Evolutionary conservation across 2,888 invertebrate genomes (phyloP), one percentile per base, ranked within the genome.

Genomic region (Tetragonula carbonaria): DNA sequence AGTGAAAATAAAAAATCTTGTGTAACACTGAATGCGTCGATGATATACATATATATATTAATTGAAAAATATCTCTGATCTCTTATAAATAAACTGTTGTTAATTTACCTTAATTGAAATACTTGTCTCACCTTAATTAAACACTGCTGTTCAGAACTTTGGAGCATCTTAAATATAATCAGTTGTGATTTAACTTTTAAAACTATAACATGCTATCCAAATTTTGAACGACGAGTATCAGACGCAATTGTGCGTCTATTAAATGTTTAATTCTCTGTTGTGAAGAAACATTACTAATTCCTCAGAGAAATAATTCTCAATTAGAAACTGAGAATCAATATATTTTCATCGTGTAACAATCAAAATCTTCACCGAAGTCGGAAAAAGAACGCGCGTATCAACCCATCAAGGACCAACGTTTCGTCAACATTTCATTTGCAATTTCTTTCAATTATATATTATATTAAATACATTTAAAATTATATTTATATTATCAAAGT

Each of bases 51-150:
- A 21, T 18, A 21, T 6, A 38, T 3, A 53, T 57, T 23, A 82
- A 82, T 82, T 33, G 72, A 80, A 71, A 16, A 50, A 70, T 63
- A 51, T 38, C 38, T 59, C 18, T 0, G 16, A 63, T 74, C 33
- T 55, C 45, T 57, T 74, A 62, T 53, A 62, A 75, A 75, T 82
- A 75, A 82, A 70, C 18, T 45, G 45, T 16, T 74, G 21, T 18
- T 53, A 21, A 28, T 16, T 28, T 62, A 18, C 28, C 33, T 16
- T 82, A 57, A 75, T 67, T 72, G 33, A 59, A 55, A 38, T 38
- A 38, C 8, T 38, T 8, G 38, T 23, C 28, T 4, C 14, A 21
- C 14, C 50, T 57, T 21, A 38, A 71, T 73, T 50, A 67, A 53
- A 75, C 57, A 67, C 50, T 28, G 45, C 45, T 45, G 45, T 8